Evolutionary conservation across 2,888 invertebrate genomes (phyloP).

Genomic region (Ceraclea dissimilis): DNA sequence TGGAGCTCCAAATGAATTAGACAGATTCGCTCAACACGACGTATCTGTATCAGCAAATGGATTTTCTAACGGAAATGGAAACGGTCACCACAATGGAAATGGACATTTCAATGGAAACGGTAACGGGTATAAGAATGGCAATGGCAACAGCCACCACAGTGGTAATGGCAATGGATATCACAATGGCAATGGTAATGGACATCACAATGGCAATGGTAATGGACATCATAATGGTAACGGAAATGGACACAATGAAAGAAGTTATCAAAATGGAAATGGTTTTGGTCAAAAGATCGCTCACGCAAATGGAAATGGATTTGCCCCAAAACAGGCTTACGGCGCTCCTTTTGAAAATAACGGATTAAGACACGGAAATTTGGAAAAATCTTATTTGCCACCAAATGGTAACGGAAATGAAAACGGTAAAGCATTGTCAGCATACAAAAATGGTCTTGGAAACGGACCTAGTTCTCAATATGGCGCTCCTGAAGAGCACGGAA

Average conservation of each 20-base stretch:
- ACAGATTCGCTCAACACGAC: not conserved
- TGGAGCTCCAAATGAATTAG: slow-evolving; percentile 4
- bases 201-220: slow-evolving; percentile 4
- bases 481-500: slow-evolving; percentile 4
- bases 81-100: slow-evolving; percentile 5
- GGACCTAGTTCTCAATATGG: slow-evolving; percentile 17
- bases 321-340: not conserved
- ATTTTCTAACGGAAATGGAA: not conserved
- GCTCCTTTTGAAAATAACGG: slow-evolving; percentile 4
- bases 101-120: slow-evolving; percentile 7
- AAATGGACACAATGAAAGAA: slow-evolving; percentile 1
- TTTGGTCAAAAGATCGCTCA: slow-evolving; percentile 17
- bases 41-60: too few relatives aligned
- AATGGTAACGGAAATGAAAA: slow-evolving; percentile 15
- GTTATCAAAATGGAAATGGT: slow-evolving; percentile 9
- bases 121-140: slow-evolving; percentile 10
- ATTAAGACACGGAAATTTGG: slow-evolving; percentile 6
- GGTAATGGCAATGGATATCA: not conserved
- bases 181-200: slow-evolving; percentile 16
- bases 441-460: slow-evolving; percentile 21
- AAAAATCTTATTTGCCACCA: slow-evolving; percentile 2
- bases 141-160: slow-evolving; percentile 2
- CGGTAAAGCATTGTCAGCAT: slow-evolving; percentile 13
- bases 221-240: slow-evolving; percentile 5
- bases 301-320: slow-evolving; percentile 10